Evolutionary conservation across 2,113 vertebrate species (phyloP).

Genomic region (Chionomys nivalis): DNA sequence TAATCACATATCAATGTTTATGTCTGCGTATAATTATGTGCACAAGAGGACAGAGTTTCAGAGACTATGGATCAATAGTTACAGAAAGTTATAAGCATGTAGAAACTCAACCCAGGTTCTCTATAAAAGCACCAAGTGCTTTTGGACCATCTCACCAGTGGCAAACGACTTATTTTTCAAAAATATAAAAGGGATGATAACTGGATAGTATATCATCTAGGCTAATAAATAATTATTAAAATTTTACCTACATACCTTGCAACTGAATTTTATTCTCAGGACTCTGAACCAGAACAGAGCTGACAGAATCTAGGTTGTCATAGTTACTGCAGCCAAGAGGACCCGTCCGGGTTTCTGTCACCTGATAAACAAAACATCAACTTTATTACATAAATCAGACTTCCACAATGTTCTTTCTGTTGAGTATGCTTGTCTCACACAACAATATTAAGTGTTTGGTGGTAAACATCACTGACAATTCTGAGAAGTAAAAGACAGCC

Average conservation of each 20-base stretch:
- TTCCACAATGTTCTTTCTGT: neutral
- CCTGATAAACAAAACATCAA: slow-evolving; percentile 85
- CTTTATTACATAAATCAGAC: slow-evolving; percentile 69
- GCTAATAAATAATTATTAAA: slow-evolving; percentile 70
- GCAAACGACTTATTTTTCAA: neutral
- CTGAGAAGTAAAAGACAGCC: neutral
- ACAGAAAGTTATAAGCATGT: neutral
- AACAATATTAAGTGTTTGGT: neutral
- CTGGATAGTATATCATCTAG: slow-evolving; percentile 36
- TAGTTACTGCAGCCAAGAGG: slow-evolving; percentile 99
- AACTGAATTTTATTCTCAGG: slow-evolving; percentile 99
- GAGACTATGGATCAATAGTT: neutral
- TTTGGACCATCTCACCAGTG: too few species aligned
- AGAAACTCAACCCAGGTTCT: neutral
- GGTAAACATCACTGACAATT: neutral
- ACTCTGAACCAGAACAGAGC: slow-evolving; percentile 98
- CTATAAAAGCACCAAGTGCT: neutral
- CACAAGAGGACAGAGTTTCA: neutral
- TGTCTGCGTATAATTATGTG: neutral
- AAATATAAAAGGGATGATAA: neutral
- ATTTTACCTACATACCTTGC: slow-evolving; percentile 91
- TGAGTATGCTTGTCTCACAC: neutral
- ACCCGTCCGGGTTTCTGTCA: slow-evolving; percentile 97
- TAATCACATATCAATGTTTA: neutral
- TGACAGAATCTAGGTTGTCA: slow-evolving; percentile 99